These are phyloP conservation scores for Cebidichthys violaceus DNA, from an alignment of 2,113 vertebrate species.

Conservation along the genomic window DNA sequence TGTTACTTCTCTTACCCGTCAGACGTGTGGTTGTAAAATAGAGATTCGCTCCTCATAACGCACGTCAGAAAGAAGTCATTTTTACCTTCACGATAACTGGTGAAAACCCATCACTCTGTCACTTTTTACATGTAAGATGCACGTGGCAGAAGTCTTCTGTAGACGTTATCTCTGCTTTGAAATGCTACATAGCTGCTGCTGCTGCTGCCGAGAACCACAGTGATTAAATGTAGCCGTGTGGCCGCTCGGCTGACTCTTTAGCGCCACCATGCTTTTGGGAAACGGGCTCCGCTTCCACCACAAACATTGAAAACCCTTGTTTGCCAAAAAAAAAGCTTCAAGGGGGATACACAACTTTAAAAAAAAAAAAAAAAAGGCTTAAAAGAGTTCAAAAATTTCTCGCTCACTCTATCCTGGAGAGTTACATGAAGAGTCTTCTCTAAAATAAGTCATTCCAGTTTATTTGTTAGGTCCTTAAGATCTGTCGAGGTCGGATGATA, in stretches of 20 bases:
- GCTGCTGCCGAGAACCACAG: constrained; percentile 23
- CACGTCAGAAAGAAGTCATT: background rate
- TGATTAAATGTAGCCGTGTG: background rate
- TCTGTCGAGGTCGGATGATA: constrained; percentile 38
- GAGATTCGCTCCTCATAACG: background rate
- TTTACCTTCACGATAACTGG: background rate
- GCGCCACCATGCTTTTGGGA: constrained; percentile 62
- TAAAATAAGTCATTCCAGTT: constrained; percentile 95
- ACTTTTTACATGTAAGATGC: background rate
- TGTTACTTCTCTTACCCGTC: background rate
- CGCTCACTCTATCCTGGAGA: constrained; percentile 99
- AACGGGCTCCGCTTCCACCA: constrained; percentile 82
- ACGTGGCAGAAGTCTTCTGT: background rate
- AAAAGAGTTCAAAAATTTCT: constrained; percentile 89
- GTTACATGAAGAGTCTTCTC: constrained; percentile 93
- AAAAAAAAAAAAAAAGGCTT: constrained; percentile 74
- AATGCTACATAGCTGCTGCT: constrained; percentile 24
- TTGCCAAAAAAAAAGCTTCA: constrained; percentile 84
- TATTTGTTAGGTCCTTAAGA: constrained; percentile 81
- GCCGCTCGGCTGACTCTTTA: constrained; percentile 36
- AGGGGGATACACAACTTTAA: constrained; percentile 55
- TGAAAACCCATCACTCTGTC: background rate
- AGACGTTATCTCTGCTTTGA: background rate
- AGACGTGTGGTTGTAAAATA: background rate
- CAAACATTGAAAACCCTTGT: constrained; percentile 86